phyloP scores from a whole-genome alignment of 2,888 invertebrate species.

The Strigamia transsilvanica region DNA sequence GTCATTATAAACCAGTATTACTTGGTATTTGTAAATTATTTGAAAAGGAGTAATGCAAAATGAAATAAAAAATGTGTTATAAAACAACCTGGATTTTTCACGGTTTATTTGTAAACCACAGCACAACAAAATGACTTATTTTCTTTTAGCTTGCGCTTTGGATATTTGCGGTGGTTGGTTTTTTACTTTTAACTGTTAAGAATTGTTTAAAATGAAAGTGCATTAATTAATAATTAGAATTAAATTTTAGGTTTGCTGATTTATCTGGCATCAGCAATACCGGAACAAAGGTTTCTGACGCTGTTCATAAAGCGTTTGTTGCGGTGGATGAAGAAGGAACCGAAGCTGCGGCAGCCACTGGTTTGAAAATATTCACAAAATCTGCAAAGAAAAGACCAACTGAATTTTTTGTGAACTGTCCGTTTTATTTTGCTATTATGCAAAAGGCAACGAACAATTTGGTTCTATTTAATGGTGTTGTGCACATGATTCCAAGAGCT shows the following conservation, averaged over 20 bases:
- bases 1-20: no score
- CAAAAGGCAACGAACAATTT: background rate
- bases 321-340: background rate
- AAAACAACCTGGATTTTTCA: no score
- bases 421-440: background rate
- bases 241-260: slow-evolving; percentile 4
- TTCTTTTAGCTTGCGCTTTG: background rate
- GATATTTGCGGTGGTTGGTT: background rate
- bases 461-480: background rate
- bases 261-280: background rate
- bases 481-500: background rate
- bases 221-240: background rate
- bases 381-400: background rate
- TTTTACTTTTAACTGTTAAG: background rate
- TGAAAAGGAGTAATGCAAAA: no score
- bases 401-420: background rate
- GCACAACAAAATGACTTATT: background rate
- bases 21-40: no score
- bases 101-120: background rate
- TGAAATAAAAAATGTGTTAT: no score
- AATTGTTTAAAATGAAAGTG: background rate
- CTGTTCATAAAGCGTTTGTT: background rate
- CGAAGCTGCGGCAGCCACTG: slow-evolving; percentile 11
- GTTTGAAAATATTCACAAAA: background rate
- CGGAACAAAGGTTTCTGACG: background rate